Evolutionary conservation across 2,888 invertebrate species (phyloP), one percentile per base, ranked within the genome.

Genomic region (Smittia sp.): DNA sequence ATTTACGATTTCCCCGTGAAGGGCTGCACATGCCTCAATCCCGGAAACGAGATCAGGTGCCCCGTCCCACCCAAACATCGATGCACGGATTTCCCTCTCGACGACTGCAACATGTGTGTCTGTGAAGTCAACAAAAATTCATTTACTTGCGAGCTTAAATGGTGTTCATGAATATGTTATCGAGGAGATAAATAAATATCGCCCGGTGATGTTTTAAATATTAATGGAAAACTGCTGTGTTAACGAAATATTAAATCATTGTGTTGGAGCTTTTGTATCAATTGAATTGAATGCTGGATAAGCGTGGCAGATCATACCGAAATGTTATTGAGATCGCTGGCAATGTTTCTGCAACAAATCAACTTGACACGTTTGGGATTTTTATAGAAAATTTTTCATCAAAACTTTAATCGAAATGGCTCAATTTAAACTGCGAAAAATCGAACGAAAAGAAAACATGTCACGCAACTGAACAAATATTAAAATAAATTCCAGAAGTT

Each of bases 41-140:
- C 69, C 9, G 69, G 69, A 0, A 18, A 52, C 25, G 15, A 25
- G 7, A 69, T 69, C 7, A 41, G 69, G 15, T 69, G 69, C 20
- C 69, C 25, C 9, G 69, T 69, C 9, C 69, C 69, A 11, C 32
- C 69, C 9, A 52, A 32, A 27, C 27, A 54, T n/a, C 24, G 27
- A n/a, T 69, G 69, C 24, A 54, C 41, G 25, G 52, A 54, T 69
- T 69, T 69, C 32, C 32, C 27, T 4, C 27, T 69, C 9, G 69
- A 69, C 15, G 69, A 69, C 4, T 69, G 69, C 69, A 69, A 69
- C 27, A 69, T 54, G 69, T 69, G 69, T 18, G 41, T 41, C 13
- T 69, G 69, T 25, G 69, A 69, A 18, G 52, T 27, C 32, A 54
- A 67, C 32, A 67, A 69, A 32, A 52, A 24, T 52, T 54, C 52